A percentile compares a stretch with the other conserved stretches of the same genome.
phyloP scores from a whole-genome alignment of 2,113 vertebrate species.

The Notothenia coriiceps region DNA sequence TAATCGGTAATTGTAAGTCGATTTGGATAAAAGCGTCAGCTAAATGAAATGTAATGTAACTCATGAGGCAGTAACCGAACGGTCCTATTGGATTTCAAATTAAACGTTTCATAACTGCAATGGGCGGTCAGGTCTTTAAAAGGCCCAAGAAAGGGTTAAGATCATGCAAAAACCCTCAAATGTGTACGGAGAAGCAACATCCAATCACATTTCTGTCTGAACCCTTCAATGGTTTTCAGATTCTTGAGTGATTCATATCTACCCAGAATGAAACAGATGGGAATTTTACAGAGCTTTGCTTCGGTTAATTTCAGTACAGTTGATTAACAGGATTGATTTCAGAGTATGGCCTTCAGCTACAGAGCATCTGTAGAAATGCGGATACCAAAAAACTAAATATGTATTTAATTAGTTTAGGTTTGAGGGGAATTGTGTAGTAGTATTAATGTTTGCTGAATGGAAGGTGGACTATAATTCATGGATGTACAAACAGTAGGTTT shows the following conservation, averaged over 20 bases:
- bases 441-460: slow-evolving; percentile 8
- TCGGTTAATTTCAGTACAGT: slow-evolving; percentile 18
- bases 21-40: too few species aligned
- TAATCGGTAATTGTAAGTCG: too few species aligned
- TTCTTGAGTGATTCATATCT: background rate
- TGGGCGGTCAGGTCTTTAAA: slow-evolving; percentile 38
- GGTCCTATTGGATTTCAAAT: slow-evolving; percentile 48
- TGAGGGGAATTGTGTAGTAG: background rate
- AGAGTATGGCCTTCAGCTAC: too few species aligned
- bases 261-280: slow-evolving; percentile 13
- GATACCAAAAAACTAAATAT: background rate
- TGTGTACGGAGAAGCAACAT: slow-evolving; percentile 18
- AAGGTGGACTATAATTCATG: slow-evolving; percentile 5
- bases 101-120: slow-evolving; percentile 47
- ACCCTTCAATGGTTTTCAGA: slow-evolving; percentile 22
- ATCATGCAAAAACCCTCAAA: slow-evolving; percentile 20
- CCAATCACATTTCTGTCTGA: slow-evolving; percentile 35
- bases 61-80: slow-evolving; percentile 31
- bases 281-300: slow-evolving; percentile 28
- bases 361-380: background rate
- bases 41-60: background rate
- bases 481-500: background rate
- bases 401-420: background rate
- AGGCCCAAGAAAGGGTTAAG: slow-evolving; percentile 13
- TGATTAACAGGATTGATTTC: too few species aligned